Evolutionary conservation across 2,113 vertebrate genomes (phyloP).

Genomic region (Anolis carolinensis): DNA sequence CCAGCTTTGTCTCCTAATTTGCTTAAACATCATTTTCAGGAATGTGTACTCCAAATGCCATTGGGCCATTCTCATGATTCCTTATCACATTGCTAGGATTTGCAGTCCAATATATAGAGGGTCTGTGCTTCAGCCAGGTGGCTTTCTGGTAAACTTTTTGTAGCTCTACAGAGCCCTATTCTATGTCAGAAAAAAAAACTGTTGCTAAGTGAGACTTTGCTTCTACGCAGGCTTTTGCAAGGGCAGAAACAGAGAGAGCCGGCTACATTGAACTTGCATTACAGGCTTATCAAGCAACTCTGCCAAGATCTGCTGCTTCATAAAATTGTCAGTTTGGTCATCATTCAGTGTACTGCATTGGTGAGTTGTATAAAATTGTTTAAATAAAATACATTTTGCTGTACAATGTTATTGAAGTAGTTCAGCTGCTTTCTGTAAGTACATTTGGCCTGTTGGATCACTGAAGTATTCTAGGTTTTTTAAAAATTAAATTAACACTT

Average conservation of each 20-base stretch:
- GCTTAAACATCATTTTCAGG: neutral
- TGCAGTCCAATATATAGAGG: neutral
- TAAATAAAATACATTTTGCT: conserved; percentile 1
- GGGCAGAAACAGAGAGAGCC: conserved; percentile 86
- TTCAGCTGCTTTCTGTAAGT: neutral
- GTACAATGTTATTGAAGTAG: neutral
- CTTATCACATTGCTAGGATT: neutral
- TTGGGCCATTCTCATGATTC: neutral
- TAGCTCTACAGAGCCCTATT: neutral
- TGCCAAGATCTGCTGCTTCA: conserved; percentile 68
- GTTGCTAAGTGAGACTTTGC: neutral
- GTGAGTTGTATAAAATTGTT: neutral
- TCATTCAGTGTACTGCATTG: neutral
- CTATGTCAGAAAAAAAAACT: neutral
- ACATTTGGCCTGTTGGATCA: neutral
- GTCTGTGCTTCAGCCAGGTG: neutral
- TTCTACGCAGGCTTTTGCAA: conserved; percentile 81
- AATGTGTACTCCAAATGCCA: neutral
- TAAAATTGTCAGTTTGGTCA: conserved; percentile 55
- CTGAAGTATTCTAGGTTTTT: neutral
- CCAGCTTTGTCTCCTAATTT: no score
- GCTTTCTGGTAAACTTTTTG: neutral
- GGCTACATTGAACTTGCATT: conserved; percentile 89
- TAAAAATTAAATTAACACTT: neutral
- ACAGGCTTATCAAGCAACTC: conserved; percentile 81